Evolutionary conservation across 2,888 invertebrate species (phyloP).

Genomic region (Cheilosia scutellata): DNA sequence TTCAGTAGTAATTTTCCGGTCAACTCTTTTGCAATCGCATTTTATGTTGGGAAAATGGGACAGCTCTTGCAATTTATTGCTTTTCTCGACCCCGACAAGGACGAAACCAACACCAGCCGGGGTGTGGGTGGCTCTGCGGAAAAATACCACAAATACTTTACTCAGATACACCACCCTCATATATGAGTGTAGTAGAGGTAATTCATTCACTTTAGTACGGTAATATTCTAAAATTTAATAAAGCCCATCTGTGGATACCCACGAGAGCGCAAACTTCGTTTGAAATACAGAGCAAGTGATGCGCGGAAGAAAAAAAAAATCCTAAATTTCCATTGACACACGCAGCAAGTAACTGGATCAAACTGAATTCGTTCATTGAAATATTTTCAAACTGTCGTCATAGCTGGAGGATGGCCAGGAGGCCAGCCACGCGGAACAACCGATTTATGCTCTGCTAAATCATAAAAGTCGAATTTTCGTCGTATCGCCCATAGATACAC

Average conservation of each 20-base stretch:
- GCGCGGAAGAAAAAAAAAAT: background rate
- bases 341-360: conserved; percentile 13
- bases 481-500: background rate
- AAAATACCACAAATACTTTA: background rate
- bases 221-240: conserved; percentile 30
- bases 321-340: background rate
- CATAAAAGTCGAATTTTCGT: conserved; percentile 44
- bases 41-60: conserved; percentile 29
- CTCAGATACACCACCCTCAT: background rate
- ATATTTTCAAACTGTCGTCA: conserved; percentile 11
- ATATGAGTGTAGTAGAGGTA: background rate
- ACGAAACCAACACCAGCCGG: background rate
- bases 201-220: conserved; percentile 4
- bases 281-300: background rate
- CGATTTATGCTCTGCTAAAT: conserved; percentile 68
- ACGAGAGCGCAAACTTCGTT: conserved; percentile 15
- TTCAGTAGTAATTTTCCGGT: conserved; percentile 46
- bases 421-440: conserved; percentile 41
- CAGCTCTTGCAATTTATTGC: conserved; percentile 39
- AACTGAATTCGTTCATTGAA: conserved; percentile 1
- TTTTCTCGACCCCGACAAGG: background rate
- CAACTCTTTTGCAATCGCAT: conserved; percentile 30
- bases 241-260: background rate
- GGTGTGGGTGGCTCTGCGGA: background rate
- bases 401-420: background rate